These are phyloP conservation scores for Parotocinclus haroldoi DNA, from an alignment of 2,797 vertebrate genomes.

Conservation along the genomic window DNA sequence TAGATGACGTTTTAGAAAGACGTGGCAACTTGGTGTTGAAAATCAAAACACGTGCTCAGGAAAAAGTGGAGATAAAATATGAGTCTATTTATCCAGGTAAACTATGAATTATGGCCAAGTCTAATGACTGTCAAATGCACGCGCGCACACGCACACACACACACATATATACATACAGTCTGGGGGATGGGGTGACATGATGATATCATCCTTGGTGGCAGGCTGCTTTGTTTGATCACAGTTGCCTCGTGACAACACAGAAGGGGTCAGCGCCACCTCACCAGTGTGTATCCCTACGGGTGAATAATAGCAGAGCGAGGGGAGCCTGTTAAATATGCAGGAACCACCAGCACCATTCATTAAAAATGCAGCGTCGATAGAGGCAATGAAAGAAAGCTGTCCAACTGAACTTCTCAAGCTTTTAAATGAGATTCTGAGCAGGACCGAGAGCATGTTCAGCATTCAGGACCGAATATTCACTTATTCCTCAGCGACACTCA, in stretches of 20 bases:
- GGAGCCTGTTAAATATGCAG: conserved; percentile 44
- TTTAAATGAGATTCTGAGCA: conserved; percentile 24
- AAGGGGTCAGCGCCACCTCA: conserved; percentile 33
- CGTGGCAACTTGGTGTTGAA: too few species aligned
- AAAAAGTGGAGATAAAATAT: too few species aligned
- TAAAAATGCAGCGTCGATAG: conserved; percentile 41
- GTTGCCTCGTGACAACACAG: conserved; percentile 26
- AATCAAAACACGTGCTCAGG: too few species aligned
- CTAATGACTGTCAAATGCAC: conserved; percentile 34
- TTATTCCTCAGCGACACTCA: not conserved
- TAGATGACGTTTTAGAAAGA: too few species aligned
- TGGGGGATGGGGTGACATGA: conserved; percentile 35
- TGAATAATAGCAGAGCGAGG: conserved; percentile 41
- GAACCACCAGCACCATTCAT: conserved; percentile 27
- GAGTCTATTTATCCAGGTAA: too few species aligned
- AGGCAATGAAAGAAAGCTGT: conserved; percentile 13
- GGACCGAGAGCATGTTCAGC: not conserved
- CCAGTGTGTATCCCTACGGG: conserved; percentile 26
- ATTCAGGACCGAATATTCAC: conserved; percentile 3
- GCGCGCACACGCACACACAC: not conserved
- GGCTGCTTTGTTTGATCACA: conserved; percentile 47
- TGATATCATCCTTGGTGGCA: conserved; percentile 48
- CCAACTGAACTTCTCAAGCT: conserved; percentile 22
- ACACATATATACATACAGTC: conserved; percentile 11
- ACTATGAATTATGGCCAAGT: conserved; percentile 38